These are phyloP conservation scores for Vulpes lagopus DNA, from an alignment of 2,113 vertebrate genomes.

Conservation along the genomic window DNA sequence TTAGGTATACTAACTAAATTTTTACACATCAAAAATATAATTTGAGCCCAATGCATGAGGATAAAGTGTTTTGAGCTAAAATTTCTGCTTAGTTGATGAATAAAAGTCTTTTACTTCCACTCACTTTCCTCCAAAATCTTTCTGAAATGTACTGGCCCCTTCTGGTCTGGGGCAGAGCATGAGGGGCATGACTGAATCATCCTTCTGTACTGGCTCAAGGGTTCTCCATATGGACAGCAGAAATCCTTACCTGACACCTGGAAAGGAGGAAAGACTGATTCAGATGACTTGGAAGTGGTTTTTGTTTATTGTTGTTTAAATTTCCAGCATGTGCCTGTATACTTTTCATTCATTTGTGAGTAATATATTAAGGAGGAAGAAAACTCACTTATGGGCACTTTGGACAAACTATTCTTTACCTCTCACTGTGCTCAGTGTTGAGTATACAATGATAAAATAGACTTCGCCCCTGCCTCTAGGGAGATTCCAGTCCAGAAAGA, in stretches of 20 bases:
- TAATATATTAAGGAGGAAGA: not conserved
- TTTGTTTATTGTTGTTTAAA: not conserved
- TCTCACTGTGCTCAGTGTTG: fast-evolving
- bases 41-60: not conserved
- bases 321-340: not conserved
- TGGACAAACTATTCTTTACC: not conserved
- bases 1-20: not conserved
- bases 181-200: not conserved
- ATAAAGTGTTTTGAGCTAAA: not conserved
- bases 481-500: not conserved
- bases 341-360: not conserved
- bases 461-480: too few relatives aligned
- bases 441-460: not conserved
- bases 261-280: not conserved
- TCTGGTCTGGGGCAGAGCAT: not conserved
- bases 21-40: not conserved
- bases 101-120: not conserved
- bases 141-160: not conserved
- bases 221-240: not conserved
- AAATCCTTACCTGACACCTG: not conserved
- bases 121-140: not conserved
- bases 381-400: not conserved
- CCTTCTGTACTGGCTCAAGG: not conserved
- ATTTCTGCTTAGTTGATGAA: not conserved
- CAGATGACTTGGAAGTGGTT: not conserved